Evolutionary conservation across 2,113 vertebrate species (phyloP), one percentile per base, ranked within the genome.

Genomic region (Entelurus aequoreus): DNA sequence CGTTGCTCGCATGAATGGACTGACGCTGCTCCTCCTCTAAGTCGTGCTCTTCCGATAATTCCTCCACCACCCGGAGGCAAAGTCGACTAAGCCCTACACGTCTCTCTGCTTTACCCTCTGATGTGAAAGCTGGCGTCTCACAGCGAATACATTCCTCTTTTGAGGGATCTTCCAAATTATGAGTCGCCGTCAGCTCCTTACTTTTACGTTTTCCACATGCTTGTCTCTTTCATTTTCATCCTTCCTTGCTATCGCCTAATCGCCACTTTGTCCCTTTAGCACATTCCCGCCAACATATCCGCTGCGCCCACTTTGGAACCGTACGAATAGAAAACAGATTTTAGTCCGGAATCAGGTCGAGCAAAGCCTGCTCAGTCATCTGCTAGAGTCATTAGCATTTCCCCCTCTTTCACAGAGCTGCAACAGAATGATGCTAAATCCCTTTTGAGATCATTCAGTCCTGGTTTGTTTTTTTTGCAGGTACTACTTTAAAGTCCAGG

Each of bases 401-500:
- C 46, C 57, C 42, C 54, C 65, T 60, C 62, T 49, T 62, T 76
- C 40, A 42, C 62, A 37, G 63, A 62, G 56, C 62, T 53, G 53
- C 28, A 76, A 72, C 68, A 37, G 50, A 76, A 37, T 49, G 10
- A 63, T 58, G 48, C 51, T 56, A 42, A 68, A 61, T 54, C 50
- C 54, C 42, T 52, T 37, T n/a, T 68, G 64, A 59, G 74, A 63
- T 38, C 28, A 4, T 12, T 11, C 9, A 54, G 11, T 36, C 54
- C 42, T 53, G 28, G 10, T 71, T 46, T 75, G 52, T 88, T 91
- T 70, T 54, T 36, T 6, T 72, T 46, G 28, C 85, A 99, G 97
- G 79, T 99, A 99, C 87, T 99, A 99, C 83, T 99, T 98, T 87
- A 95, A 92, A 92, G 94, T 98, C 55, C 97, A 97, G 85, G 95